Base-by-base conservation (phyloP, 1,140 invertebrate genomes). In the Drosophila ogumai region DNA sequence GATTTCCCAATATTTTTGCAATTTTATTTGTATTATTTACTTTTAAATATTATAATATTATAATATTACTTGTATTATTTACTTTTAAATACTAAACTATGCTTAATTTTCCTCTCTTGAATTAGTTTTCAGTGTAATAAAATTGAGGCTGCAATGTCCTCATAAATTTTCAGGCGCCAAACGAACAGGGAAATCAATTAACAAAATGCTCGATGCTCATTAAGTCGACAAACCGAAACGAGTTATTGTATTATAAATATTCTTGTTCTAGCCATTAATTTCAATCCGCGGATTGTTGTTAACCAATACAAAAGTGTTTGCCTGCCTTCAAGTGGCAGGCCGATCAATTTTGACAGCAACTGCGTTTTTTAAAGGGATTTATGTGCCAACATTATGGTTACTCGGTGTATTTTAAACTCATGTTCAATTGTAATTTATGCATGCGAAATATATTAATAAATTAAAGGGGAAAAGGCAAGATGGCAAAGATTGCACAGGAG, bases 341-440 rank as follows among this genome's bases (percentile, higher is more conserved):
- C 68, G 31, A 58, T 71, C 68, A 72, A 71, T 58, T 71, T 71
- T 49, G 43, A 69, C 65, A 69, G 28, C 8, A 41, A 50, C 34
- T 50, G 28, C 36, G 31, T 47, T 58, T 57, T 58, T 57, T 56
- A 49, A 36, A 50, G 34, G 52, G 66, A 72, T 72, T 77, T 77
- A 77, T 77, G 55, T 40, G 32, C 15, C 40, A 44, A 44, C 75
- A 77, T 61, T 76, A 77, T 61, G 64, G 34, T 38, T 43, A 55
- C 38, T 69, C 32, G 40, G 28, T 55, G 41, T 40, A 58, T 76
- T 76, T 75, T 54, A 66, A 75, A 75, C 43, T 44, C 71, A 71
- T 69, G 74, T 64, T 71, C 41, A 54, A 58, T 54, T 10, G 50
- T 71, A 78, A 77, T 78, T 78, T 71, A 71, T 77, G 52, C 8